phyloP scores from a whole-genome alignment of 2,797 vertebrate species.

The Sarcophilus harrisii region DNA sequence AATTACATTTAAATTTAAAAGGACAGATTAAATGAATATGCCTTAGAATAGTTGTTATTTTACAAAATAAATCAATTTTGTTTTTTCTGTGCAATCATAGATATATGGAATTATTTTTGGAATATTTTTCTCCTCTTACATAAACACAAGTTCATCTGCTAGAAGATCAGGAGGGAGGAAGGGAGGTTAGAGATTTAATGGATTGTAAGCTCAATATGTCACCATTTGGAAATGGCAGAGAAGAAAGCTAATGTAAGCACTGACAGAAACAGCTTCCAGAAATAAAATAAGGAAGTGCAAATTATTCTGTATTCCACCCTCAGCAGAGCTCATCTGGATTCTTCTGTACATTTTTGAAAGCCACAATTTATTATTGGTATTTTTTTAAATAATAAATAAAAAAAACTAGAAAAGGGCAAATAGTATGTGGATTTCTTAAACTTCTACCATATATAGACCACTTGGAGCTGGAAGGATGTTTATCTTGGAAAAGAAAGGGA shows the following conservation, averaged over 20 bases:
- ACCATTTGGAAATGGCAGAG: neutral
- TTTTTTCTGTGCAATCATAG: neutral
- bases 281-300: slow-evolving; percentile 1
- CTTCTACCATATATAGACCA: neutral
- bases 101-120: neutral
- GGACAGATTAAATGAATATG: neutral
- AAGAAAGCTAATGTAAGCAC: neutral
- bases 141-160: neutral
- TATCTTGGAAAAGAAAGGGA: neutral
- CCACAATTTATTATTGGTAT: neutral
- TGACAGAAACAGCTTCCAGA: neutral
- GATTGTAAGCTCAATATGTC: neutral
- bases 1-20: neutral
- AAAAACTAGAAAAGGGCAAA: neutral
- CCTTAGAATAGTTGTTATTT: neutral
- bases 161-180: neutral
- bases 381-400: neutral
- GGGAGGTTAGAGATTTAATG: neutral
- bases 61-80: neutral
- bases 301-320: neutral
- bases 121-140: neutral
- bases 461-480: neutral
- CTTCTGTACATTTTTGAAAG: neutral
- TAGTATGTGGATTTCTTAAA: neutral
- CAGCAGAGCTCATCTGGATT: neutral